A percentile compares a stretch with the other conserved stretches of the same genome.
Conservation (phyloP, 2,888 invertebrate genomes). For the Dioctria linearis region DNA sequence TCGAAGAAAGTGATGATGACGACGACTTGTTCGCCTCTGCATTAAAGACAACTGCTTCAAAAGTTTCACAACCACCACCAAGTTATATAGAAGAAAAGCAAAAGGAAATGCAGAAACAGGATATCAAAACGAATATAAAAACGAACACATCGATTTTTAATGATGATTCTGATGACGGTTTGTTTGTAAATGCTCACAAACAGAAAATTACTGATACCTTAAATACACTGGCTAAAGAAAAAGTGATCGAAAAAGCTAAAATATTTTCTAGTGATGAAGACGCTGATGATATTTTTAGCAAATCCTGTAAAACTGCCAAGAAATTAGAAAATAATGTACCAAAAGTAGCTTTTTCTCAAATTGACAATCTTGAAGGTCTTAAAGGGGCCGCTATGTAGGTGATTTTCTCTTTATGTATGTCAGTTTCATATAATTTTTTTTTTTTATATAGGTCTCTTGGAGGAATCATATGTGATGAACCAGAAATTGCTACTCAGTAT, state of each 20-base stretch:
- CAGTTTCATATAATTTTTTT: neutral
- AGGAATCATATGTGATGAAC: slow-evolving; percentile 83
- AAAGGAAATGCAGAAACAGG: too few relatives aligned
- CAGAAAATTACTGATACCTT: neutral
- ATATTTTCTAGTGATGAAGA: slow-evolving; percentile 54
- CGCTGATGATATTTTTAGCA: slow-evolving; percentile 52
- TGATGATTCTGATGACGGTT: slow-evolving; percentile 61
- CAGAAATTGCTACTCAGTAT: slow-evolving; percentile 89
- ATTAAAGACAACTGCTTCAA: neutral
- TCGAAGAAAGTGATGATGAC: slow-evolving; percentile 52
- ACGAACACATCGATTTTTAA: slow-evolving; percentile 59
- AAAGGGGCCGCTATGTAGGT: slow-evolving; percentile 70
- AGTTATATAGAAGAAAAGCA: slow-evolving; percentile 15
- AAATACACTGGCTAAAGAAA: neutral
- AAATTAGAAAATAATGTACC: slow-evolving; percentile 72
- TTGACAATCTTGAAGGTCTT: slow-evolving; percentile 69
- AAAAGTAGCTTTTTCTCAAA: slow-evolving; percentile 77
- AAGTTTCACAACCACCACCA: neutral
- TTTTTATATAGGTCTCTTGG: slow-evolving; percentile 79
- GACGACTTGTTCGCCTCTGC: slow-evolving; percentile 32
- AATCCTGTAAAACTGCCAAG: slow-evolving; percentile 10
- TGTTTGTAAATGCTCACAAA: slow-evolving; percentile 52
- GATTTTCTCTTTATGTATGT: neutral
- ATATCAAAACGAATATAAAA: slow-evolving; percentile 13
- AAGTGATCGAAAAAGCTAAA: neutral